Base-by-base conservation (phyloP, 2,113 vertebrate genomes). In the Oriolus oriolus region DNA sequence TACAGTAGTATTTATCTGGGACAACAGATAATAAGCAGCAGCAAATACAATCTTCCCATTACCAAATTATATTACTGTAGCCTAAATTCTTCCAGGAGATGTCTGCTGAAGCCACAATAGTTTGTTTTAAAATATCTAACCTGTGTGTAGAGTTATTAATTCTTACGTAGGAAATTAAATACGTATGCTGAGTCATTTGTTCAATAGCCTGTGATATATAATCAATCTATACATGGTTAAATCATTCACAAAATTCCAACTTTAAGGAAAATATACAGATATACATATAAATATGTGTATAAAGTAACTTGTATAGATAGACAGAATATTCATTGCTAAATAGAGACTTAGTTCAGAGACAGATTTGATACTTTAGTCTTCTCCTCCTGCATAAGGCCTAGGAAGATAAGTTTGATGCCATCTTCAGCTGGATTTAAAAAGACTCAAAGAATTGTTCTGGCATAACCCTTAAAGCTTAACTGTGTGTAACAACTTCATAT, bases 401-500 rank as follows among this genome's bases (percentile, higher is more conserved):
- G 11, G 9, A 78, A 84, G 68, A 88, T 68, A 88, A 90, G 94
- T 95, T 31, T 83, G 74, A 94, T 88, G 63, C 49, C 81, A 94
- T 74, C 84, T 95, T 91, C 80, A 75, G 49, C 66, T 86, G 85
- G 91, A 74, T 97, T 95, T 93, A 92, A 68, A 88, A 83, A 88
- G 59, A 83, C 49, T 93, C 45, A 61, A 74, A 39, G 63, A 96
- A 87, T 74, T 80, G 33, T 86, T 91, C 82, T 86, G 85, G 90
- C 75, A 90, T 83, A 87, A 80, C 75, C 24, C 57, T 86, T 81
- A 66, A 93, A 86, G 84, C 59, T 96, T 95, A 94, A 90, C 92
- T 86, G 71, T 47, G 85, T 80, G 70, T 87, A 96, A 93, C 84
- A 80, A 59, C 74, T 69, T 91, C 53, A 23, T 74, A 85, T 86